phyloP scores from a whole-genome alignment of 2,888 invertebrate genomes.

The Philonicus albiceps region DNA sequence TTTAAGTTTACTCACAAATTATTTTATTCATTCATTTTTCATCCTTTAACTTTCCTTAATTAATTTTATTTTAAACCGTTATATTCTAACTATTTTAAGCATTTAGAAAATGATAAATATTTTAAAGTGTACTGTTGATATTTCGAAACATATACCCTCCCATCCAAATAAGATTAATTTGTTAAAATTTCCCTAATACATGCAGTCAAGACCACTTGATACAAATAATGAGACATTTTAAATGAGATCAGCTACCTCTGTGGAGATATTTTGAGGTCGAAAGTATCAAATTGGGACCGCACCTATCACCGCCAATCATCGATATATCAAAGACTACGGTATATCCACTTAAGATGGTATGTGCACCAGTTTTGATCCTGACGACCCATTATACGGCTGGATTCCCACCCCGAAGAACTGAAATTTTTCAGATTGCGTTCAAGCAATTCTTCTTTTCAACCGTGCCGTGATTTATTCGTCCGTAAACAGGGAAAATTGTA shows the following conservation, averaged over 20 bases:
- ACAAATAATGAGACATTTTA: neutral
- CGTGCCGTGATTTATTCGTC: conserved; percentile 8
- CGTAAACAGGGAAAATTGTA: neutral
- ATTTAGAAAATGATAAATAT: too few relatives aligned
- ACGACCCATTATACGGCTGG: conserved; percentile 16
- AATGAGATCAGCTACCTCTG: neutral
- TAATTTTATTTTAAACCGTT: too few relatives aligned
- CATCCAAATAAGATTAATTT: neutral
- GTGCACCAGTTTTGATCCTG: neutral
- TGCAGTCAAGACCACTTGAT: neutral
- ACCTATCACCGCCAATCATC: conserved; percentile 4
- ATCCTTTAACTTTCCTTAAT: too few relatives aligned
- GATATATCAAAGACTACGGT: conserved; percentile 8
- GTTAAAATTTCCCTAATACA: neutral
- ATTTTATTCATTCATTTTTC: too few relatives aligned
- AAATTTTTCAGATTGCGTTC: conserved; percentile 8
- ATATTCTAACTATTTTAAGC: too few relatives aligned
- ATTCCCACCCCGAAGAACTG: neutral
- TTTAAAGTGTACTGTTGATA: too few relatives aligned
- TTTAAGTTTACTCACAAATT: too few relatives aligned
- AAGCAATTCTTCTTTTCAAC: conserved; percentile 3
- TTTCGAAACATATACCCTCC: neutral
- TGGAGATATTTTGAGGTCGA: neutral
- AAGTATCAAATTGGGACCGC: neutral
- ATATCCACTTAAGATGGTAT: neutral